Percentiles rank a stretch among this genome's conserved stretches.
Conservation (phyloP, 2,797 vertebrate genomes). For the Zenarchopterus dispar region DNA sequence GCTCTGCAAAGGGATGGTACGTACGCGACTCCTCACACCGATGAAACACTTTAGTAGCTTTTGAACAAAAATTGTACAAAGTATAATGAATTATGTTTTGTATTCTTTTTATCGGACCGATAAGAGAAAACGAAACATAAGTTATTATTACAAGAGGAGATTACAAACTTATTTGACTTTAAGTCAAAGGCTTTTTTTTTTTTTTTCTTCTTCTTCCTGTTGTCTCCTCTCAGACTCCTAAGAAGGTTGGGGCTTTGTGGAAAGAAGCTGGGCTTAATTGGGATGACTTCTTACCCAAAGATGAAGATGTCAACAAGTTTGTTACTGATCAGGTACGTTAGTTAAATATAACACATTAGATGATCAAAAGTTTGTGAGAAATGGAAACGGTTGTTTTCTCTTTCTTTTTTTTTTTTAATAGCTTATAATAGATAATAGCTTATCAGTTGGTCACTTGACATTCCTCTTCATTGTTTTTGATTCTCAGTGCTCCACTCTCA, state of each 20-base stretch:
- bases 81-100: too few species aligned
- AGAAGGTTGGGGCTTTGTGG: constrained; percentile 92
- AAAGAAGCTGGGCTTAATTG: constrained; percentile 90
- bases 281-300: constrained; percentile 92
- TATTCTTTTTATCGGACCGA: too few species aligned
- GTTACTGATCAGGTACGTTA: constrained; percentile 88
- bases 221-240: constrained; percentile 84
- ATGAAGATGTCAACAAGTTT: constrained; percentile 92
- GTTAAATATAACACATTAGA: not conserved
- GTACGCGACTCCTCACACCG: constrained; percentile 40
- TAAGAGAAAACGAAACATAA: too few species aligned
- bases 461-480: too few species aligned
- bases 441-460: too few species aligned
- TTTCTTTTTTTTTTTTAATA: not conserved
- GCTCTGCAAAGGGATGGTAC: constrained; percentile 94
- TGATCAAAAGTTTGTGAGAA: not conserved
- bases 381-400: too few species aligned
- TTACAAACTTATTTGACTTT: too few species aligned
- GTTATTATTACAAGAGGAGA: too few species aligned
- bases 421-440: too few species aligned
- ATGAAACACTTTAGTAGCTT: not conserved
- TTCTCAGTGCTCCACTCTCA: too few species aligned
- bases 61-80: too few species aligned
- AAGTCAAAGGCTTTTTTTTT: not conserved
- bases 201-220: too few species aligned